Conservation (phyloP, 2,113 vertebrate genomes). For the Crotalus helleri region DNA sequence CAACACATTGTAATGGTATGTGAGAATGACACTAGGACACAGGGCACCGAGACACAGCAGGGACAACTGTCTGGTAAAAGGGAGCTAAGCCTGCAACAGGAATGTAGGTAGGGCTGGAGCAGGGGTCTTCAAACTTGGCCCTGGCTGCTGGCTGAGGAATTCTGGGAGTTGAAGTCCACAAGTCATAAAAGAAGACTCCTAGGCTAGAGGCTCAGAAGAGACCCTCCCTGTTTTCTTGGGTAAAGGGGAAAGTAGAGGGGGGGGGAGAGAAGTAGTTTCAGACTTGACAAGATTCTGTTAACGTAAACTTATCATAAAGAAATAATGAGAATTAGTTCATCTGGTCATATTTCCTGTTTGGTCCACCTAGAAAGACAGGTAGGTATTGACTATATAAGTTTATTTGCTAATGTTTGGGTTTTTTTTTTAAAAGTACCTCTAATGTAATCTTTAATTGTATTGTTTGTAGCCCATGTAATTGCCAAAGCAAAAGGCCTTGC, state of each 20-base stretch:
- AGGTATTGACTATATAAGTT: not conserved
- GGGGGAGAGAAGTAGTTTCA: not conserved
- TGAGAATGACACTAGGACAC: not conserved
- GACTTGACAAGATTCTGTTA: not conserved
- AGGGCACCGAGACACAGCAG: not conserved
- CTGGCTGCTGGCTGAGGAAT: too few species aligned
- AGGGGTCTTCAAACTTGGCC: too few species aligned
- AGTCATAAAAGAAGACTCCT: too few species aligned
- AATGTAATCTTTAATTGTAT: not conserved
- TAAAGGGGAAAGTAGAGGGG: not conserved
- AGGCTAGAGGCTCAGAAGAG: not conserved
- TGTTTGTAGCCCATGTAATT: slow-evolving; percentile 84
- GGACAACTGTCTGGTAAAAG: not conserved
- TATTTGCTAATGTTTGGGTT: not conserved
- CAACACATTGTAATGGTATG: not conserved
- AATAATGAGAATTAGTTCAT: not conserved
- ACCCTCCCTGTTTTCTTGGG: not conserved
- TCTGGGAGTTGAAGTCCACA: too few species aligned
- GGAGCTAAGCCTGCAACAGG: not conserved
- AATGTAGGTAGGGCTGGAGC: not conserved
- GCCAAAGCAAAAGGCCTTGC: slow-evolving; percentile 93
- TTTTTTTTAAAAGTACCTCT: not conserved
- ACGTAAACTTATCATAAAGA: not conserved
- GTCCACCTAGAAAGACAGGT: not conserved
- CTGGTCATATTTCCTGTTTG: not conserved